Percentiles rank a stretch among this genome's conserved stretches.
Evolutionary conservation across 2,888 invertebrate genomes (phyloP).

Genomic region (Lampropteryx suffumata): DNA sequence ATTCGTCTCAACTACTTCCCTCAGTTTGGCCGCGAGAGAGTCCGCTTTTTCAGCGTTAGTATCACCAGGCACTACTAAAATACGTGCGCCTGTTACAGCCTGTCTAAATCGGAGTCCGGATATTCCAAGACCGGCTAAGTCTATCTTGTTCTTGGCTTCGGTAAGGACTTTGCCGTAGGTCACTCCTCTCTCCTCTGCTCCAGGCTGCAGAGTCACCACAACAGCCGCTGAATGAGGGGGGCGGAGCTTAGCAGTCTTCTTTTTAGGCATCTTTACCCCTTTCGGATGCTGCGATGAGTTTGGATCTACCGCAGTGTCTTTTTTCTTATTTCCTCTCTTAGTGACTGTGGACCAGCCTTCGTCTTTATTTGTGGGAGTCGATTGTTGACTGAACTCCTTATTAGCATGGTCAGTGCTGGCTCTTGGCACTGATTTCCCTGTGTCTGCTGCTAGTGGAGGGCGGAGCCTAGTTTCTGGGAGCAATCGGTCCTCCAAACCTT

Average conservation of each 20-base stretch:
- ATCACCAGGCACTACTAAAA: slow-evolving; percentile 1
- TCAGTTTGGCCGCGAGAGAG: not conserved
- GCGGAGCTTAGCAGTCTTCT: not conserved
- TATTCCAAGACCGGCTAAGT: not conserved
- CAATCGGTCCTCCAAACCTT: not conserved
- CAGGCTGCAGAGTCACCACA: slow-evolving; percentile 81
- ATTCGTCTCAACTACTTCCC: not conserved
- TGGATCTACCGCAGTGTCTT: not conserved
- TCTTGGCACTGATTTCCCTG: not conserved
- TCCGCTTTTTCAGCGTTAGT: slow-evolving; percentile 1
- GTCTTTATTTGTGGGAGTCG: not conserved
- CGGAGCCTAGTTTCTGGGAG: not conserved
- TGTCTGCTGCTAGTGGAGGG: not conserved
- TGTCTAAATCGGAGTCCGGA: not conserved
- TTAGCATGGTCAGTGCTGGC: not conserved
- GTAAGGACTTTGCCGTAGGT: slow-evolving; percentile 60
- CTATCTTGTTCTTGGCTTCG: not conserved
- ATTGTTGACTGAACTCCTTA: not conserved
- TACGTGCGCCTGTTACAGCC: slow-evolving; percentile 7
- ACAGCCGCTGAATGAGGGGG: slow-evolving; percentile 62
- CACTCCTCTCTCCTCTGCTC: slow-evolving; percentile 42
- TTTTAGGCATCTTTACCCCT: no score
- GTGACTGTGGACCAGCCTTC: not conserved
- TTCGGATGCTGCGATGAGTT: not conserved
- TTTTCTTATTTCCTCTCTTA: not conserved